Base-by-base conservation (phyloP, 2,888 invertebrate species). In the Hyles lineata region DNA sequence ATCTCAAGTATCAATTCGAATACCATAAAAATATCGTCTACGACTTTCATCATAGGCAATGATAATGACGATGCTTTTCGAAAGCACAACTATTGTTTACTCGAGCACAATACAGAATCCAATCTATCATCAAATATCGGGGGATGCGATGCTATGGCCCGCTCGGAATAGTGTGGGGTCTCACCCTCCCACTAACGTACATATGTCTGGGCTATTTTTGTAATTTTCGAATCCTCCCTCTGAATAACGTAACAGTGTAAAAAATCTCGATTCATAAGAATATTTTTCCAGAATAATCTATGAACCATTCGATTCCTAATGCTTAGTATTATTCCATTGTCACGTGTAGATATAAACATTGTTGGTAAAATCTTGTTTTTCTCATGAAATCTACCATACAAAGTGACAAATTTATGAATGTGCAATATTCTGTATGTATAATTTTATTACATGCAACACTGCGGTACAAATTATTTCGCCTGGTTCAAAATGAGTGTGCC, bases 91-190 rank as follows among this genome's bases (percentile, higher is more conserved):
- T 67, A 50, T 67, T 67, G 67, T 67, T 50, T 50, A 43, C 50
- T 35, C 63, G 63, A 21, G 61, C 23, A 63, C 35, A 63, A 63
- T 63, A 63, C 15, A 21, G 63, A 63, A 63, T 35, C 43, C 43
- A 43, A 67, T 67, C 70, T 71, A 71, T 71, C 59, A 43, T 60
- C 43, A 43, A 71, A 71, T 43, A 60, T 71, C 70, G 70, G 50
- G 63, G 67, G 67, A 50, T 67, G 67, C 67, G 67, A 25, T 50
- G 43, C 9, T 43, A 63, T 63, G 43, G 67, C 21, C 67, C 23
- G 67, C 23, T 50, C 23, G 67, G 43, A 25, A 62, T 62, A 67
- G 23, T 63, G 43, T 50, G 67, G 67, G 67, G 67, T 23, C 67
- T 23, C 67, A 50, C 67, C 67, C 67, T 67, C 67, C 19, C 17